Base-by-base conservation (phyloP, 2,888 invertebrate genomes). In the Sipha maydis region DNA sequence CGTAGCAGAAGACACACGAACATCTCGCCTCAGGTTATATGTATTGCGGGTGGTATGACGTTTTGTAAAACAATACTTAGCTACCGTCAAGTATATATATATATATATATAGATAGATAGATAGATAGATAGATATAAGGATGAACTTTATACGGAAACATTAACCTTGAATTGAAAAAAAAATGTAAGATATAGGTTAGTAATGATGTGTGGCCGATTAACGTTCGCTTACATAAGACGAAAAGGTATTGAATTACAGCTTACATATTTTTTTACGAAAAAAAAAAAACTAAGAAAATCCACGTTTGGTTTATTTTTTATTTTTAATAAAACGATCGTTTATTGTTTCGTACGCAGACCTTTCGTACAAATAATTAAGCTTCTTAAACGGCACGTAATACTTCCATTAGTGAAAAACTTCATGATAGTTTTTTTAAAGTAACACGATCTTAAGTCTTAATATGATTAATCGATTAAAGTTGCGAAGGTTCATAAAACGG, bases 161-260 rank as follows among this genome's bases (percentile, higher is more conserved):
- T 79, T 86, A 79, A 86, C 79, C 85, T 86, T 71, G 85, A 67
- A 7, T 17, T 11, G n/a, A 3, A 71, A 31, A 85, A 86, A 85
- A 78, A 75, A 86, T 78, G 28, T 79, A 31, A 79, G 48, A 86
- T 78, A 79, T 85, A 86, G 85, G 85, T 86, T 86, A 86, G 71
- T 86, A 86, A 79, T 79, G 78, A 86, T 86, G 85, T 71, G 79
- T 86, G 85, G 85, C 77, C 85, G 78, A 67, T n/a, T 17, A 48
- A 21, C n/a, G 75, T 84, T 84, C 61, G 75, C 31, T n/a, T n/a
- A 11, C 9, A 84, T 76, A 75, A 84, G 85, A 79, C 85, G 79
- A 56, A 76, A 78, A 85, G 38, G 69, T 77, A 86, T 86, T 54
- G 14, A 31, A 86, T 86, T 86, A 77, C 85, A 77, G 77, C 77